Evolutionary conservation across 2,888 invertebrate genomes (phyloP).

Genomic region (Drosophila incognita): DNA sequence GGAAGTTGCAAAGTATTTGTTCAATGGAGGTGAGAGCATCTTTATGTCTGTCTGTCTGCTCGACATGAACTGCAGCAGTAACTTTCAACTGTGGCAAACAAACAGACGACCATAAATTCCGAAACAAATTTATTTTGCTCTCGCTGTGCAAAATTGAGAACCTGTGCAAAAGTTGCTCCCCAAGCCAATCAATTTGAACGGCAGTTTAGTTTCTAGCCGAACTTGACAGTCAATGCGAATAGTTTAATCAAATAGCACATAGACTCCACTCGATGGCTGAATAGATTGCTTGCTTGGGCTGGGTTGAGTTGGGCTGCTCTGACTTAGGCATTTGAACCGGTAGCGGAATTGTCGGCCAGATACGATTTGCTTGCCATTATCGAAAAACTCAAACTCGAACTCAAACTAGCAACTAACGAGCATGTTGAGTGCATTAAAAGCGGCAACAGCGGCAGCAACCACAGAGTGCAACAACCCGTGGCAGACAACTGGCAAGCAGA

Average conservation of each 20-base stretch:
- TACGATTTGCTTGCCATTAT: slow-evolving; percentile 48
- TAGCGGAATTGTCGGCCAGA: slow-evolving; percentile 43
- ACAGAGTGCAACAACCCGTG: slow-evolving; percentile 45
- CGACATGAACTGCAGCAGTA: slow-evolving; percentile 33
- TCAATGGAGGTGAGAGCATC: slow-evolving; percentile 47
- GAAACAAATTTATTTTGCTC: slow-evolving; percentile 57
- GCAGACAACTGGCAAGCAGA: slow-evolving; percentile 11
- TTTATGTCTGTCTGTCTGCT: slow-evolving; percentile 38
- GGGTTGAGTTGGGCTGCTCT: background rate
- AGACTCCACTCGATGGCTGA: slow-evolving; percentile 10
- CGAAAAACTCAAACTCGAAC: slow-evolving; percentile 8
- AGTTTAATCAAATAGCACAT: slow-evolving; percentile 64
- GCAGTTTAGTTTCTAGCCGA: slow-evolving; percentile 58
- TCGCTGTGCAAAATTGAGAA: slow-evolving; percentile 44
- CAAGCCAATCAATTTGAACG: slow-evolving; percentile 65
- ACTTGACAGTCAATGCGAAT: slow-evolving; percentile 67
- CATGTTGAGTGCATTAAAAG: slow-evolving; percentile 58
- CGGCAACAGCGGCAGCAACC: background rate
- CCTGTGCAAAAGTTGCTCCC: slow-evolving; percentile 42
- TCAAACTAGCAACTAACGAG: slow-evolving; percentile 50
- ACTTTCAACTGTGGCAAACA: slow-evolving; percentile 46
- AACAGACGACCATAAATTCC: slow-evolving; percentile 54
- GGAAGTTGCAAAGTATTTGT: slow-evolving; percentile 45
- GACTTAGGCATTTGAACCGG: slow-evolving; percentile 42
- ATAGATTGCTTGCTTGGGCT: background rate